phyloP scores from a whole-genome alignment of 2,797 vertebrate genomes.

The Luscinia megarhynchos region DNA sequence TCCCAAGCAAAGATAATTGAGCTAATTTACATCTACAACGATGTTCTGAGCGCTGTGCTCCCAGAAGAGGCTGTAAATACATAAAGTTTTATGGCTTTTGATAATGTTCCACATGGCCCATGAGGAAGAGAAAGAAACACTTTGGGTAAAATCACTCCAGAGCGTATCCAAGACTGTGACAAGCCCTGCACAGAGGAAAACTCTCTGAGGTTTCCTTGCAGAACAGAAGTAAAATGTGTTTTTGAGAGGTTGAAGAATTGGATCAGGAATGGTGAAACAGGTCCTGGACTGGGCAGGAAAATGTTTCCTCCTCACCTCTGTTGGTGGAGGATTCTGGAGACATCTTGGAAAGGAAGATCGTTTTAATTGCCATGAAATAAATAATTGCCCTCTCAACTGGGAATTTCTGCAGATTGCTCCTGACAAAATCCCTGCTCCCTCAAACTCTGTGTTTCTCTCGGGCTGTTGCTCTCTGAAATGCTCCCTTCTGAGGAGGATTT shows the following conservation, averaged over 20 bases:
- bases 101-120: background rate
- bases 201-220: background rate
- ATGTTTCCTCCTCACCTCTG: background rate
- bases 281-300: background rate
- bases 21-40: background rate
- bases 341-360: background rate
- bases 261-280: background rate
- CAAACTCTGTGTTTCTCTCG: background rate
- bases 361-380: background rate
- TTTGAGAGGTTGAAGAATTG: background rate
- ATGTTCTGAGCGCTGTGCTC: background rate
- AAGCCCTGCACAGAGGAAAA: background rate
- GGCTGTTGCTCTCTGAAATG: background rate
- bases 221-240: rapidly evolving
- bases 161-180: rapidly evolving
- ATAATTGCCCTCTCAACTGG: background rate
- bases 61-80: constrained; percentile 4
- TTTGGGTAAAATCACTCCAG: background rate
- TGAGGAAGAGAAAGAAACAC: background rate
- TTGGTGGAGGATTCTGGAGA: background rate
- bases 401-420: background rate
- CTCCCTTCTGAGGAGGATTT: background rate
- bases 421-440: background rate
- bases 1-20: background rate
- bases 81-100: constrained; percentile 31